Conservation (phyloP, 2,888 invertebrate species). For the Metellina segmentata region DNA sequence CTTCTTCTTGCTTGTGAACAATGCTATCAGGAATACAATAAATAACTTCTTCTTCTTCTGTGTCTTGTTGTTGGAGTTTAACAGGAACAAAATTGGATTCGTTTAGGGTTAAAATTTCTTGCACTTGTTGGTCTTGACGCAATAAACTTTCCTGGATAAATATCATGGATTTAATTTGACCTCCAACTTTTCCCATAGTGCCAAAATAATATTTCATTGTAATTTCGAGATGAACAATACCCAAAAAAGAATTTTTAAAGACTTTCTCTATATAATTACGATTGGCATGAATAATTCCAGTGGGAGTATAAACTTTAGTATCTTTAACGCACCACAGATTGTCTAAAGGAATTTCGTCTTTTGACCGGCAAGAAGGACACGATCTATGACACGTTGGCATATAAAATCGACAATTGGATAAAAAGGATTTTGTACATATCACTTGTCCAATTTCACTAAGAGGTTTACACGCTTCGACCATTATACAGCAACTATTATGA, state of each 20-base stretch:
- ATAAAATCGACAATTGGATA: conserved; percentile 12
- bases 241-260: not conserved
- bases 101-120: not conserved
- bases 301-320: not conserved
- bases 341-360: not conserved
- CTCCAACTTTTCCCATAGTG: not conserved
- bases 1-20: not conserved
- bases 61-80: no score
- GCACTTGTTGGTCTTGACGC: not conserved
- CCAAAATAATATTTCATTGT: conserved; percentile 5
- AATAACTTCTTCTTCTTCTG: not conserved
- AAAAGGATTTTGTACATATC: not conserved
- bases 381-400: not conserved
- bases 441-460: not conserved
- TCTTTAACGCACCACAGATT: not conserved
- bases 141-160: conserved; percentile 2
- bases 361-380: not conserved
- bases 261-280: not conserved
- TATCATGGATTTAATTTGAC: not conserved
- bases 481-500: no score
- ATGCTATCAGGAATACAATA: not conserved
- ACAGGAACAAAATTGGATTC: not conserved
- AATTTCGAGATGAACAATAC: not conserved
- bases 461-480: not conserved
- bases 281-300: not conserved